A percentile compares a stretch with the other conserved stretches of the same genome.
Conservation (phyloP, 2,113 vertebrate genomes). For the Hystrix cristata region DNA sequence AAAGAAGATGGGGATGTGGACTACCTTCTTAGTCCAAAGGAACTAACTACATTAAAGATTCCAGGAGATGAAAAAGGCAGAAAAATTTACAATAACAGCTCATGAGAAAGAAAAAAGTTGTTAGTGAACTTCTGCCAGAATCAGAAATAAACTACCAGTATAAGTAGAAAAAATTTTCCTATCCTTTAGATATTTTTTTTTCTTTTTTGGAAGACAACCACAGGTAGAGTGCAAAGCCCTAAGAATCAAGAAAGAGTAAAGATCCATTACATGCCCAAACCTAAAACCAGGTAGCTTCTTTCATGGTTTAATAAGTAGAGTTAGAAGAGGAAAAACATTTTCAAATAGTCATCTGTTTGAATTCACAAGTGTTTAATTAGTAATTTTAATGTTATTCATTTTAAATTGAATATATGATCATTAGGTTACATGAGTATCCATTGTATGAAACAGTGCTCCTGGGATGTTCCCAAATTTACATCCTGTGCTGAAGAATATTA, state of each 20-base stretch:
- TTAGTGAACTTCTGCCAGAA: neutral
- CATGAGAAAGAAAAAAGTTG: neutral
- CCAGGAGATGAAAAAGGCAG: neutral
- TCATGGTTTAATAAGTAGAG: neutral
- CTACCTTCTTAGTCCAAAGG: neutral
- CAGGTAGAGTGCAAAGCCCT: neutral
- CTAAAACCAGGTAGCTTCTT: neutral
- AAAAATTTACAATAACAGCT: neutral
- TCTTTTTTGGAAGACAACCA: neutral
- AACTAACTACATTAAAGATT: neutral
- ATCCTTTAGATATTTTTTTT: neutral
- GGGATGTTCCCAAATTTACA: neutral
- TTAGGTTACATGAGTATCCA: neutral
- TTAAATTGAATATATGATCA: neutral
- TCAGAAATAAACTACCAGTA: neutral
- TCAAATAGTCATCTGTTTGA: neutral
- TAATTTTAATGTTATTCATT: slow-evolving; percentile 17
- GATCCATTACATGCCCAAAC: neutral
- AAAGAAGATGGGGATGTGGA: neutral
- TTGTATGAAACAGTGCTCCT: neutral
- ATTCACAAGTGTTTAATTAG: slow-evolving; percentile 9
- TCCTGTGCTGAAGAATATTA: neutral
- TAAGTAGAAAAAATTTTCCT: neutral
- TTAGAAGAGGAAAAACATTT: neutral
- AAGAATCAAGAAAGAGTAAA: neutral